These are phyloP conservation scores for Acrocephalus arundinaceus DNA, from an alignment of 2,113 vertebrate species.

Conservation along the genomic window DNA sequence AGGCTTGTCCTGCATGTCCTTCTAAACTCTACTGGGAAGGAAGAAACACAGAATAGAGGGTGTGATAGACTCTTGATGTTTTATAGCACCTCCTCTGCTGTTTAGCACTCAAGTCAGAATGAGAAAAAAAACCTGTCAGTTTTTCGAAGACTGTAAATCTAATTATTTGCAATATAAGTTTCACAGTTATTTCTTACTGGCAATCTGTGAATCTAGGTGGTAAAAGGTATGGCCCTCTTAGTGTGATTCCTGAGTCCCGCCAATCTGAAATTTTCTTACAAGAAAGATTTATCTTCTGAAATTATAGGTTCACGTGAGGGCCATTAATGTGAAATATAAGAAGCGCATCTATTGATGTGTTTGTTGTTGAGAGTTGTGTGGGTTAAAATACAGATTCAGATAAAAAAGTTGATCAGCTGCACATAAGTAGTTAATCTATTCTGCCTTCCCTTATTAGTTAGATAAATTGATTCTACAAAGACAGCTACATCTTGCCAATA, in stretches of 20 bases:
- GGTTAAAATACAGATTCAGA: not conserved
- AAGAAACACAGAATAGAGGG: not conserved
- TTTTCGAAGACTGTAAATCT: slow-evolving; percentile 13
- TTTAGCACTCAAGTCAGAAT: not conserved
- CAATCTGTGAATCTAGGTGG: not conserved
- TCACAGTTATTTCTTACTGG: slow-evolving; percentile 14
- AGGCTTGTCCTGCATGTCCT: not conserved
- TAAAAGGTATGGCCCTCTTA: not conserved
- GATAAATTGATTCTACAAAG: not conserved
- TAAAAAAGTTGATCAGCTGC: not conserved
- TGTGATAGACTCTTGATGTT: not conserved
- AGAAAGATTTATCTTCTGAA: not conserved
- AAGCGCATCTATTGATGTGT: not conserved
- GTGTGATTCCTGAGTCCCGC: not conserved
- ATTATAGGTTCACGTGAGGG: not conserved
- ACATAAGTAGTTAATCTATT: not conserved
- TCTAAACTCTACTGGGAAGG: not conserved
- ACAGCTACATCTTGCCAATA: not conserved
- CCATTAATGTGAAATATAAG: not conserved
- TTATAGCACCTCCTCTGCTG: slow-evolving; percentile 1
- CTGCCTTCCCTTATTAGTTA: not conserved
- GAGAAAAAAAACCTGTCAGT: not conserved
- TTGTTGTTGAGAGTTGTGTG: not conserved
- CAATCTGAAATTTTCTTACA: not conserved
- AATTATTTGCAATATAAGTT: not conserved